Evolutionary conservation across 2,888 invertebrate species (phyloP).

Genomic region (Rhabditophanes sp.): DNA sequence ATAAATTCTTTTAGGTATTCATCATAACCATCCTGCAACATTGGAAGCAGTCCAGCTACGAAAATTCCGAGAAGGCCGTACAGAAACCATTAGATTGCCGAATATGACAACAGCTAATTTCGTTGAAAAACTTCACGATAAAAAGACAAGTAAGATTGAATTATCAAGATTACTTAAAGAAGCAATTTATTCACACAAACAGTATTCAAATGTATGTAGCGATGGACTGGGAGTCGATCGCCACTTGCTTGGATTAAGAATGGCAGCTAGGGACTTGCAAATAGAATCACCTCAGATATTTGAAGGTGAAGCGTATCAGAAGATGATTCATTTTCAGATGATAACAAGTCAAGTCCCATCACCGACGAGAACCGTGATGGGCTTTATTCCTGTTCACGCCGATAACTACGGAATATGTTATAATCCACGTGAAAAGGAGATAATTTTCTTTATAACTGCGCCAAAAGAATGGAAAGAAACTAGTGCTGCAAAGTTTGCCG

Average conservation of each 20-base stretch:
- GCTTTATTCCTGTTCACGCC: slow-evolving; percentile 67
- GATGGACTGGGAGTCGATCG: slow-evolving; percentile 94
- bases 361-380: slow-evolving; percentile 64
- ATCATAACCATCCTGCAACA: slow-evolving; percentile 58
- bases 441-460: slow-evolving; percentile 51
- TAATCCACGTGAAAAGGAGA: slow-evolving; percentile 63
- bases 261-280: slow-evolving; percentile 66
- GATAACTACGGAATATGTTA: slow-evolving; percentile 88
- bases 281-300: slow-evolving; percentile 61
- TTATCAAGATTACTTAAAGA: slow-evolving; percentile 56
- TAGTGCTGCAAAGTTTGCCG: slow-evolving; percentile 25
- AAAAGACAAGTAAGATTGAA: slow-evolving; percentile 46
- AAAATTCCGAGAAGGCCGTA: slow-evolving; percentile 51
- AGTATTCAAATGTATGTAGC: slow-evolving; percentile 60
- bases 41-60: slow-evolving; percentile 81
- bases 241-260: slow-evolving; percentile 70
- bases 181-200: slow-evolving; percentile 67
- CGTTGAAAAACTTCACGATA: slow-evolving; percentile 51
- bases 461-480: slow-evolving; percentile 32
- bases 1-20: no score
- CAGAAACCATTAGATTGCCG: slow-evolving; percentile 83
- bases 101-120: slow-evolving; percentile 65
- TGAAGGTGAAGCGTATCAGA: slow-evolving; percentile 53
- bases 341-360: slow-evolving; percentile 91
- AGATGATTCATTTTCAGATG: slow-evolving; percentile 63